A percentile compares a stretch with the other conserved stretches of the same genome.
These are phyloP conservation scores for Nomada goodeniana DNA, from an alignment of 2,888 invertebrate species.

Conservation along the genomic window DNA sequence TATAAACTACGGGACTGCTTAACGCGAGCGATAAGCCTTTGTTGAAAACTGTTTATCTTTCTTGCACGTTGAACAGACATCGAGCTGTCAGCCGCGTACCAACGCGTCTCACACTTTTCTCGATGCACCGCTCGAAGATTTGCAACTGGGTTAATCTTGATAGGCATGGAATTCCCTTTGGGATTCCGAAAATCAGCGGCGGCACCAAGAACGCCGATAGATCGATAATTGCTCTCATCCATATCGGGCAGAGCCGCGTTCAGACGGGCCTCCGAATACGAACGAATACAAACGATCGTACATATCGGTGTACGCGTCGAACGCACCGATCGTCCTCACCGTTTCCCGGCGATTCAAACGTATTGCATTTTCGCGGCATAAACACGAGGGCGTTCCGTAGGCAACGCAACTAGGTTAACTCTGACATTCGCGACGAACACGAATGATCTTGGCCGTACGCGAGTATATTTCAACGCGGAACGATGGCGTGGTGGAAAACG, in stretches of 20 bases:
- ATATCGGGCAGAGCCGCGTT: slow-evolving; percentile 2
- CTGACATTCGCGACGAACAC: slow-evolving; percentile 7
- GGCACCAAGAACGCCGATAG: slow-evolving; percentile 31
- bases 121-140: slow-evolving; percentile 39
- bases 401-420: slow-evolving; percentile 59
- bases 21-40: slow-evolving; percentile 2
- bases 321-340: not conserved
- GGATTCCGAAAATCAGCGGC: slow-evolving; percentile 43
- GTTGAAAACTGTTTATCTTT: not conserved
- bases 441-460: not conserved
- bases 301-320: too few species aligned
- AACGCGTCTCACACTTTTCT: slow-evolving; percentile 5
- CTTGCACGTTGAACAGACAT: not conserved
- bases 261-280: not conserved
- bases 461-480: not conserved
- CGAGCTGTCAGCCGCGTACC: not conserved
- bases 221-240: slow-evolving; percentile 45
- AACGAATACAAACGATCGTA: not conserved
- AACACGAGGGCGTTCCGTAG: slow-evolving; percentile 59
- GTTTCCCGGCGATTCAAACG: slow-evolving; percentile 41
- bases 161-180: slow-evolving; percentile 50
- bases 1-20: slow-evolving; percentile 28
- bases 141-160: slow-evolving; percentile 58
- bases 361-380: slow-evolving; percentile 59
- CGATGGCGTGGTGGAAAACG: not conserved